Evolutionary conservation across 2,888 invertebrate species (phyloP).

Genomic region (Geotrupes spiniger): DNA sequence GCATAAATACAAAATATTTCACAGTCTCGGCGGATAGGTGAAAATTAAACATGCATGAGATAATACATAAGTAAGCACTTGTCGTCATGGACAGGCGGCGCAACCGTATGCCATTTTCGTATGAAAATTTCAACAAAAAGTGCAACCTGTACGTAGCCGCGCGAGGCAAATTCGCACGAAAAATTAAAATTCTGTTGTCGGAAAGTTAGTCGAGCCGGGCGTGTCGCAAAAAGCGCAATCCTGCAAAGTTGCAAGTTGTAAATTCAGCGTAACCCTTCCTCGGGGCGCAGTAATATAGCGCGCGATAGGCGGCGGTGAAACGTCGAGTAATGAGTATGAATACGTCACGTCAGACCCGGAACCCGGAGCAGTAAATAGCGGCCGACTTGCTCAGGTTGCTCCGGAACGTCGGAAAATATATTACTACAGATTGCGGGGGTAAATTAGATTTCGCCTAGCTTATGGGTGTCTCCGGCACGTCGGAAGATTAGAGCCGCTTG

Average conservation of each 20-base stretch:
- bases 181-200: slow-evolving; percentile 38
- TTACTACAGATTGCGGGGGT: slow-evolving; percentile 45
- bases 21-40: too few relatives aligned
- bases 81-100: too few relatives aligned
- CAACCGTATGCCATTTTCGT: too few relatives aligned
- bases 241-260: slow-evolving; percentile 45
- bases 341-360: slow-evolving; percentile 47
- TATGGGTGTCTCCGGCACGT: slow-evolving; percentile 37
- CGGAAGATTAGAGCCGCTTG: slow-evolving; percentile 27
- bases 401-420: slow-evolving; percentile 26
- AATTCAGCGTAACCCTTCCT: slow-evolving; percentile 43
- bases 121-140: too few relatives aligned
- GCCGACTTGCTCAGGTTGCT: slow-evolving; percentile 30
- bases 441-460: slow-evolving; percentile 41
- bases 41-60: too few relatives aligned
- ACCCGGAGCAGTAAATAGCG: slow-evolving; percentile 45
- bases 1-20: too few relatives aligned
- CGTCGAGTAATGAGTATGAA: slow-evolving; percentile 48
- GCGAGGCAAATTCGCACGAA: too few relatives aligned
- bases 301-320: slow-evolving; percentile 44
- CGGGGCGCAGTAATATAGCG: slow-evolving; percentile 39
- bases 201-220: slow-evolving; percentile 26
- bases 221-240: slow-evolving; percentile 39
- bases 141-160: too few relatives aligned
- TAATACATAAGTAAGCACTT: too few relatives aligned